phyloP scores from a whole-genome alignment of 1,140 invertebrate species.

The Ganaspis sp. region DNA sequence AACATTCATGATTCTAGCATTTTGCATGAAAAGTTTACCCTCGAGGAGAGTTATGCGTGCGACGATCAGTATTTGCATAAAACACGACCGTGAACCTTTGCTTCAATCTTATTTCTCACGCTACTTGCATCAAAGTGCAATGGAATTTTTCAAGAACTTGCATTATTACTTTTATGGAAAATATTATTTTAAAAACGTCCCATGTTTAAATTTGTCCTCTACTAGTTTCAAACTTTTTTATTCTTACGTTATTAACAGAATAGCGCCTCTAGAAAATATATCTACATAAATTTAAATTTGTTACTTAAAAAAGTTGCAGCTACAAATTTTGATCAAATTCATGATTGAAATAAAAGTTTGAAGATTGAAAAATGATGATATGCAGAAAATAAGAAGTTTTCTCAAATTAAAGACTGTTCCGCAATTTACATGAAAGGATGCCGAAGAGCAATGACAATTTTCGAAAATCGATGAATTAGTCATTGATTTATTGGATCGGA shows the following conservation, averaged over 20 bases:
- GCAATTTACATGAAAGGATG: too few species aligned
- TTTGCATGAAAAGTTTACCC: constrained; percentile 17
- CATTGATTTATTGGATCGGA: neutral
- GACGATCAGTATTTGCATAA: constrained; percentile 11
- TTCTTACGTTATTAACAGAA: too few species aligned
- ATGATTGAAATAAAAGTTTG: too few species aligned
- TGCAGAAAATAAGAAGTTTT: too few species aligned
- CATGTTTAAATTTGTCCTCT: too few species aligned
- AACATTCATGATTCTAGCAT: constrained; percentile 21
- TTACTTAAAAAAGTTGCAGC: too few species aligned
- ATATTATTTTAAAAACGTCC: neutral
- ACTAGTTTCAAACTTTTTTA: too few species aligned
- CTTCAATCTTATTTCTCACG: constrained; percentile 13
- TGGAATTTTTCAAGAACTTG: constrained; percentile 15
- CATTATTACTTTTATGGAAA: neutral
- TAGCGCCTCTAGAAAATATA: too few species aligned
- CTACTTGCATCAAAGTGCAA: constrained; percentile 15
- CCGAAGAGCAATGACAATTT: neutral
- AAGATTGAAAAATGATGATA: too few species aligned
- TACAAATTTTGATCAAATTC: too few species aligned
- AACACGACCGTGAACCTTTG: constrained; percentile 12
- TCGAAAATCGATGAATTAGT: constrained; percentile 7
- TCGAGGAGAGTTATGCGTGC: constrained; percentile 11
- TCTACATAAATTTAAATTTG: too few species aligned
- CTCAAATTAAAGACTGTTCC: too few species aligned